Evolutionary conservation across 2,797 vertebrate species (phyloP), one percentile per base, ranked within the genome.

Genomic region (Rallus crepitans): DNA sequence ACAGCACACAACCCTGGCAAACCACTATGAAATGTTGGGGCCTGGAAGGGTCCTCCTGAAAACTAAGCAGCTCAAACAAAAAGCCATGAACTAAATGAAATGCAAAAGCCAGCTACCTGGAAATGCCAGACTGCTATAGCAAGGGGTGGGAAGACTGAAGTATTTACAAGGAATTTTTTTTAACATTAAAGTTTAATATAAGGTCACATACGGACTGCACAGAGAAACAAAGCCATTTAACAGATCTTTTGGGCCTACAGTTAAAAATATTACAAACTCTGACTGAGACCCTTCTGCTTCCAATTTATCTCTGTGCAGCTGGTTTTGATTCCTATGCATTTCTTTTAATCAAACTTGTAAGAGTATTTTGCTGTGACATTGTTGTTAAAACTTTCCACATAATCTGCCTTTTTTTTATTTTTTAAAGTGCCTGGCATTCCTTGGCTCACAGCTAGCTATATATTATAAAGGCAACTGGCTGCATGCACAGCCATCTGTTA

Each of bases 401-500:
- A 57, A 87, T 76, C 55, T 50, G 12, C 10, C 35, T 68, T 70
- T 86, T 86, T 63, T 56, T 82, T 95, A 45, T 61, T 82, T 95
- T 95, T 94, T 73, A 3, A 92, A 90, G 69, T 84, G 91, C 77
- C 56, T 90, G 55, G 59, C 82, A 94, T 93, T 95, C 85, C 77
- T 89, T 91, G 93, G 82, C 73, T 91, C 66, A 30, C 52, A 81
- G 61, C 25, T 85, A 87, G 47, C 25, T 13, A 9, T 35, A 56
- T 50, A 72, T 53, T 59, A 65, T 42, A 82, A 85, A 86, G 82
- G 48, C 81, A 92, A 90, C 63, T 53, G 71, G 80, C 76, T 82
- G 82, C 65, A 55, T 15, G 33, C 64, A 78, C 40, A 75, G 37
- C 73, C 77, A 95, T 82, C 92, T 93, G 81, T 84, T 89, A 71